These are phyloP conservation scores for Oasisia sp. DNA, from an alignment of 2,888 invertebrate genomes.

Conservation along the genomic window DNA sequence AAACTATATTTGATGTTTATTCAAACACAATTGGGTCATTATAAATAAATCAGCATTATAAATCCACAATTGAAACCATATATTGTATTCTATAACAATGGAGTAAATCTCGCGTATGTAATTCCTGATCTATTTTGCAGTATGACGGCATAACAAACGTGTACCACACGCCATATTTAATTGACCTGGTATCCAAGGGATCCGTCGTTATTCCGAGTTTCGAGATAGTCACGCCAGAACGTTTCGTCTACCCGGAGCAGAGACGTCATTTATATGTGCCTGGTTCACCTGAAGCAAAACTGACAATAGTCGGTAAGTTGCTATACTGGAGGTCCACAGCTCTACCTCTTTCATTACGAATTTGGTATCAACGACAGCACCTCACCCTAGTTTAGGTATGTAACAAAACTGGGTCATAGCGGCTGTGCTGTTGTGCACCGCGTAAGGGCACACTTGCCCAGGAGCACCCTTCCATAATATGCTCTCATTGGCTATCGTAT, in stretches of 20 bases:
- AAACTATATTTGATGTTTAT: too few species aligned
- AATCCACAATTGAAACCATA: not conserved
- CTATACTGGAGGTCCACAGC: not conserved
- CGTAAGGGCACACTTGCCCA: too few species aligned
- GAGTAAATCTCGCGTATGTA: not conserved
- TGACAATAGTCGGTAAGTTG: slow-evolving; percentile 66
- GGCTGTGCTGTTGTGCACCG: too few species aligned
- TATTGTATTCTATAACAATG: not conserved
- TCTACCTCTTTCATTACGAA: not conserved
- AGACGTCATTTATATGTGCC: slow-evolving; percentile 91
- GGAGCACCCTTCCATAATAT: too few species aligned
- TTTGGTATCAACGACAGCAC: too few species aligned
- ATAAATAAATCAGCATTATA: not conserved
- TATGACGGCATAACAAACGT: slow-evolving; percentile 88
- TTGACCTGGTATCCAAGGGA: slow-evolving; percentile 83
- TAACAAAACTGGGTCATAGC: too few species aligned
- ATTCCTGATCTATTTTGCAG: slow-evolving; percentile 41
- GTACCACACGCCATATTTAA: slow-evolving; percentile 88
- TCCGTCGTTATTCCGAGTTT: slow-evolving; percentile 91
- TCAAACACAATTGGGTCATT: not conserved
- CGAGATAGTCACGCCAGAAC: slow-evolving; percentile 94
- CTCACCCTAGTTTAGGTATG: too few species aligned
- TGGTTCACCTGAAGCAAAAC: slow-evolving; percentile 82
- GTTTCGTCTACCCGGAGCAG: slow-evolving; percentile 77
- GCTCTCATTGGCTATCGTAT: too few species aligned